Evolutionary conservation across 2,797 vertebrate genomes (phyloP).

Genomic region (Enteromius paludinosus): DNA sequence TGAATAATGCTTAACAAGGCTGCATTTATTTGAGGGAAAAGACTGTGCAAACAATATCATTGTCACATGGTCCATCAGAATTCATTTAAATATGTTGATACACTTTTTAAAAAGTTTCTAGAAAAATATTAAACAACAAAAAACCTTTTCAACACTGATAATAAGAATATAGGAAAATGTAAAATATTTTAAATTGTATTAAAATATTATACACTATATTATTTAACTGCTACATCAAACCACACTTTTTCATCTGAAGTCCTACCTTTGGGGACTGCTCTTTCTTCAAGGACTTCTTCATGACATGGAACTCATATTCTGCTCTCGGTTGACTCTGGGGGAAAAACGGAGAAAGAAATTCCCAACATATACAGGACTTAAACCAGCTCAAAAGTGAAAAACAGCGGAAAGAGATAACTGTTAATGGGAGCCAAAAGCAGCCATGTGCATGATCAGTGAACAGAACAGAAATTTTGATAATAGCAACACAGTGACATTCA

Average conservation of each 20-base stretch:
- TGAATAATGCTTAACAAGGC: neutral
- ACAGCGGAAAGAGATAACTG: constrained; percentile 34
- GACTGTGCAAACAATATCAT: neutral
- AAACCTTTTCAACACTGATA: neutral
- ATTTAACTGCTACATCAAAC: too few species aligned
- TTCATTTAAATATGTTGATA: neutral
- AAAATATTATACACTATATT: neutral
- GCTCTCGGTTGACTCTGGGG: constrained; percentile 90
- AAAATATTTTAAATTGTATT: neutral
- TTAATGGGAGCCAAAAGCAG: constrained; percentile 39
- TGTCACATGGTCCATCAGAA: neutral
- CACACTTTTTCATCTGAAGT: too few species aligned
- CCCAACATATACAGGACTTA: constrained; percentile 5
- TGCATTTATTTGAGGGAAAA: neutral
- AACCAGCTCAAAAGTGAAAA: constrained; percentile 1
- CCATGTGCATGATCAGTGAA: constrained; percentile 50
- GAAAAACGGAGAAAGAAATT: constrained; percentile 40
- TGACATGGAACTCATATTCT: constrained; percentile 90
- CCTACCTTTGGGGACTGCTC: constrained; percentile 83
- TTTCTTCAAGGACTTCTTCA: constrained; percentile 84
- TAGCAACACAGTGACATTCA: constrained; percentile 48
- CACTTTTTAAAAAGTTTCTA: neutral
- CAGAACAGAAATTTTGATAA: constrained; percentile 41
- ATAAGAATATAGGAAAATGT: neutral
- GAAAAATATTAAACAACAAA: neutral